A percentile compares a stretch with the other conserved stretches of the same genome.
Conservation (phyloP, 2,888 invertebrate genomes). For the Barypeithes pellucidus region DNA sequence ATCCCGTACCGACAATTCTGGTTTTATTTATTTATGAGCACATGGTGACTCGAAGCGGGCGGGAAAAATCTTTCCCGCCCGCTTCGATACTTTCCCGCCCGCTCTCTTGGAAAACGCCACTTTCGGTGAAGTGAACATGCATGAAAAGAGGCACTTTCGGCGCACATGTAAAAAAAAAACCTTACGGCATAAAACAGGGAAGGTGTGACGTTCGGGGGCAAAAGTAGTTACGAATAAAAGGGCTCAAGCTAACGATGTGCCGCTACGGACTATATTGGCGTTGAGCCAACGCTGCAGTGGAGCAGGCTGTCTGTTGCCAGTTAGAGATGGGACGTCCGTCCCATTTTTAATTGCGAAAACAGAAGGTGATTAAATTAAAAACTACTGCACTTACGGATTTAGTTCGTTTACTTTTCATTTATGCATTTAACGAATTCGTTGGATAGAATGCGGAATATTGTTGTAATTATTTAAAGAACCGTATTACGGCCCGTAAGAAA, state of each 20-base stretch:
- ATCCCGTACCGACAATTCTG: no score
- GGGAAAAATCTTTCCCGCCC: no score
- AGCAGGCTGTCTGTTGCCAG: slow-evolving; percentile 41
- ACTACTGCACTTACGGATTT: slow-evolving; percentile 7
- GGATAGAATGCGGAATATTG: no score
- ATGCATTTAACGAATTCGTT: no score
- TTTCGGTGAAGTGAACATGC: no score
- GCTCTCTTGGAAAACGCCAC: no score
- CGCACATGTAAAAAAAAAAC: slow-evolving; percentile 22
- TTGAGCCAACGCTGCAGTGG: slow-evolving; percentile 50
- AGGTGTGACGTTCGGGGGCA: slow-evolving; percentile 45
- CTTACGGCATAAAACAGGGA: slow-evolving; percentile 30
- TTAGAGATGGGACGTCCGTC: slow-evolving; percentile 23
- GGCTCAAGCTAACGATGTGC: slow-evolving; percentile 35
- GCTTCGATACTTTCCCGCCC: no score
- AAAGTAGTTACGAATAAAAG: slow-evolving; percentile 32
- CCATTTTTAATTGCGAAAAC: slow-evolving; percentile 23
- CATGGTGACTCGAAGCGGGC: no score
- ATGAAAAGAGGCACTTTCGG: no score
- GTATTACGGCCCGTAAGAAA: no score
- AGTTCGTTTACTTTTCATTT: background rate
- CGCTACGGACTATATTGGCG: slow-evolving; percentile 37
- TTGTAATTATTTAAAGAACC: no score
- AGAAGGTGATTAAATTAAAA: slow-evolving; percentile 19
- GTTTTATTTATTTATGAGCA: no score